phyloP scores from a whole-genome alignment of 2,113 vertebrate genomes.

The Beaufortia kweichowensis region DNA sequence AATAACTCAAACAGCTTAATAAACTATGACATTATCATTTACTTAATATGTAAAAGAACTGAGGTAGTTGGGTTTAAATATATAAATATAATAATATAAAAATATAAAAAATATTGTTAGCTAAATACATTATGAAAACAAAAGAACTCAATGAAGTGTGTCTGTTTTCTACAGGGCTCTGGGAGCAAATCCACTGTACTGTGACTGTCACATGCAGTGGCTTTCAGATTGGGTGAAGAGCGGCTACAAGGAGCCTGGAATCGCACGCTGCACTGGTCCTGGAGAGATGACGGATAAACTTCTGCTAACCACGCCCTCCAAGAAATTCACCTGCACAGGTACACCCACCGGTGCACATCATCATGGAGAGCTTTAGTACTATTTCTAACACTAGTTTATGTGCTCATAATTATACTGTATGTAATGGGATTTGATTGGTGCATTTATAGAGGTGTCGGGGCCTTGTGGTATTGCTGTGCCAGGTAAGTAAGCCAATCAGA shows the following conservation, averaged over 20 bases:
- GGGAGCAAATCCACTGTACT: constrained; percentile 95
- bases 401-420: constrained; percentile 59
- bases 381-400: constrained; percentile 5
- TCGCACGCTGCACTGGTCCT: constrained; percentile 92
- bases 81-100: too few species aligned
- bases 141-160: background rate
- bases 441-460: constrained; percentile 84
- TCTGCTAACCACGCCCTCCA: constrained; percentile 95
- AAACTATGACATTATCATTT: too few species aligned
- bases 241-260: constrained; percentile 96
- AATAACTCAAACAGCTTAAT: too few species aligned
- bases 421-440: constrained; percentile 73
- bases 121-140: too few species aligned
- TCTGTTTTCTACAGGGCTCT: constrained; percentile 81
- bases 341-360: constrained; percentile 26
- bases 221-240: constrained; percentile 98
- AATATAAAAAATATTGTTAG: too few species aligned
- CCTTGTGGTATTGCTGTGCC: constrained; percentile 90
- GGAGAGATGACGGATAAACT: constrained; percentile 97
- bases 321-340: constrained; percentile 98
- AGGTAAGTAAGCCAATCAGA: constrained; percentile 83
- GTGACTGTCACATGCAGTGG: constrained; percentile 98
- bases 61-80: too few species aligned
- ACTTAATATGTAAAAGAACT: too few species aligned
- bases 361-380: background rate